phyloP scores from a whole-genome alignment of 64 coral and sea anemone species.

The Pocillopora damicornis region DNA sequence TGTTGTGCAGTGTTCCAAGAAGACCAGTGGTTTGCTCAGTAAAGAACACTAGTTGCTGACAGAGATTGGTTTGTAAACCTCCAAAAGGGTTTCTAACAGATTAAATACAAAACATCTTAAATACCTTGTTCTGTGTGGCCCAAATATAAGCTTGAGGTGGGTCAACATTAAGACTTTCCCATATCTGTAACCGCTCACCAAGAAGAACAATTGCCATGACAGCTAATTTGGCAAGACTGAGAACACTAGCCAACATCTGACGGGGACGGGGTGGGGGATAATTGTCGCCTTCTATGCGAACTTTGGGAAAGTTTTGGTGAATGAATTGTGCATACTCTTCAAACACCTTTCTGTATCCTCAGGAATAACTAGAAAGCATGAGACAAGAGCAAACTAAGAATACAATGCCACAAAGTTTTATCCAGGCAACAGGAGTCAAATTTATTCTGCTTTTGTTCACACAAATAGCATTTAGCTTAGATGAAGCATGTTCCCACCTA shows the following conservation, averaged over 20 bases:
- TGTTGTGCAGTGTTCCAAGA: too few species aligned
- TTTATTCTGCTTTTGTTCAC: too few species aligned
- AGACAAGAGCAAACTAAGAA: background rate
- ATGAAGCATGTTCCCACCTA: too few species aligned
- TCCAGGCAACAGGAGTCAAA: too few species aligned
- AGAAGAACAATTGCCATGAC: conserved; percentile 76
- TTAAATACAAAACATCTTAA: background rate
- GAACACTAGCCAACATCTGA: conserved; percentile 74
- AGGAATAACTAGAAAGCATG: conserved; percentile 79
- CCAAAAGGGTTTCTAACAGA: background rate
- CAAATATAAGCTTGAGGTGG: conserved; percentile 81
- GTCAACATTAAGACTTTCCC: conserved; percentile 71
- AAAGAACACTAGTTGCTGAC: too few species aligned
- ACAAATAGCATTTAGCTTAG: too few species aligned
- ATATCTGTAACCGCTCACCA: conserved; percentile 84
- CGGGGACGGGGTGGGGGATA: conserved; percentile 88
- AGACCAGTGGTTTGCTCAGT: too few species aligned
- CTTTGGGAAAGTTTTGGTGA: conserved; percentile 87
- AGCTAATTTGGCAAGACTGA: conserved; percentile 65
- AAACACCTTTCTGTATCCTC: conserved; percentile 97
- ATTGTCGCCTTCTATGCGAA: conserved; percentile 87
- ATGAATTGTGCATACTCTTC: conserved; percentile 96
- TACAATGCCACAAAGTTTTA: background rate
- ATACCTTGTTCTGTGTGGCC: conserved; percentile 97
- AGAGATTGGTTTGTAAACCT: too few species aligned